Evolutionary conservation across 23 tunicate genomes (phyloP), one percentile per base, ranked within the genome.

Genomic region (Pegea sp.): DNA sequence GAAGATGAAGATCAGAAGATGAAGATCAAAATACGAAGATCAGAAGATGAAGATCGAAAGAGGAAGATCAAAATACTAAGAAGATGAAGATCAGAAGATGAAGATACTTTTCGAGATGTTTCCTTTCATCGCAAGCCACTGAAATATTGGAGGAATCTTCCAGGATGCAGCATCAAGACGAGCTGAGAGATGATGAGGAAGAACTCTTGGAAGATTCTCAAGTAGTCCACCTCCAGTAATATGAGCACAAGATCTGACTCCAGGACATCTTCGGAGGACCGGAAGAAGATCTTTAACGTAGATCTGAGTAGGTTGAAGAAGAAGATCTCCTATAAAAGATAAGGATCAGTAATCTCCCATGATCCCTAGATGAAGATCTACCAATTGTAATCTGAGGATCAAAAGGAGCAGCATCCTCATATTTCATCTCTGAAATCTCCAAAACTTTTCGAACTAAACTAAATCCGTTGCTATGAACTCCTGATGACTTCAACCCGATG

Each of bases 391-490:
- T 38, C 46, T 38, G 11, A 8, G 46, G 46, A 38, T 38, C 46
- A 38, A 38, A 38, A 8, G 16, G 13, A 38, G 16, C 46, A 38
- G 16, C 16, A 11, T 38, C 11, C 46, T 38, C 11, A 38, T 8
- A 38, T 38, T 38, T 38, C 11, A 11, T 38, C 16, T 8, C 11
- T 16, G 46, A 38, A 8, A 38, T 61, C 28, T 38, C 46, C 28
- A 78, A 52, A 22, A 78, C 52, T 48, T 68, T 57, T 30, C 92
- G 33, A 22, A 70, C 92, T 48, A 78, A 34, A 31, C 92, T 78
- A 54, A 58, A 78, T 1, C 92, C 92, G 33, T 78, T 78, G 68
- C 92, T 78, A 44, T 78, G 92, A 4, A 78, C 4, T 3, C 92
- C 92, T 26, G 72, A 33, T 29, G 92, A 78, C 2, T 68, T 28